These are phyloP conservation scores for Atta texana DNA, from an alignment of 1,140 invertebrate genomes.

Conservation along the genomic window DNA sequence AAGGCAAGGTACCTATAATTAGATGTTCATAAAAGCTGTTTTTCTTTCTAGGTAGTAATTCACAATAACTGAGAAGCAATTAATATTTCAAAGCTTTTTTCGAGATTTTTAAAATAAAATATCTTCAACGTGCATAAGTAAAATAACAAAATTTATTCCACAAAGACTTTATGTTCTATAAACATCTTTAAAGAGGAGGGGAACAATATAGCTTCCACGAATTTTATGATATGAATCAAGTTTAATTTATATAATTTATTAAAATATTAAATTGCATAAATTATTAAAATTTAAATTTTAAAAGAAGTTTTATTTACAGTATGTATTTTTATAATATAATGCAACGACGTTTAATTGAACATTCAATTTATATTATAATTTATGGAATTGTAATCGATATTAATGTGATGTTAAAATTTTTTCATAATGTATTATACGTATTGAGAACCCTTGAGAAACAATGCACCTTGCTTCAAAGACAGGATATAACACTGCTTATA, in stretches of 20 bases:
- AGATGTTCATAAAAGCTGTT: neutral
- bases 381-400: neutral
- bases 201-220: neutral
- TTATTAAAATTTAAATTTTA: conserved; percentile 17
- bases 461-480: neutral
- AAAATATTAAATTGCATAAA: neutral
- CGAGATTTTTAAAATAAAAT: neutral
- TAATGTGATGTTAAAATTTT: neutral
- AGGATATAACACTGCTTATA: conserved; percentile 4
- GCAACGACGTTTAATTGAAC: neutral
- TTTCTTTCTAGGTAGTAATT: neutral
- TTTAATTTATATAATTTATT: neutral
- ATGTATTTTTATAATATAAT: neutral
- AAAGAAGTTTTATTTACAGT: neutral
- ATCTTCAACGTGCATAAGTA: neutral
- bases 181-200: neutral
- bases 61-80: neutral
- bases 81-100: neutral
- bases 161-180: no score
- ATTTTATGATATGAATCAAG: neutral
- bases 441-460: conserved; percentile 4
- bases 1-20: neutral
- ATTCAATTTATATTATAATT: neutral
- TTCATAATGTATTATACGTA: neutral
- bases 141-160: neutral